Conservation (phyloP, 2,113 vertebrate species). For the Leucosticte australis region DNA sequence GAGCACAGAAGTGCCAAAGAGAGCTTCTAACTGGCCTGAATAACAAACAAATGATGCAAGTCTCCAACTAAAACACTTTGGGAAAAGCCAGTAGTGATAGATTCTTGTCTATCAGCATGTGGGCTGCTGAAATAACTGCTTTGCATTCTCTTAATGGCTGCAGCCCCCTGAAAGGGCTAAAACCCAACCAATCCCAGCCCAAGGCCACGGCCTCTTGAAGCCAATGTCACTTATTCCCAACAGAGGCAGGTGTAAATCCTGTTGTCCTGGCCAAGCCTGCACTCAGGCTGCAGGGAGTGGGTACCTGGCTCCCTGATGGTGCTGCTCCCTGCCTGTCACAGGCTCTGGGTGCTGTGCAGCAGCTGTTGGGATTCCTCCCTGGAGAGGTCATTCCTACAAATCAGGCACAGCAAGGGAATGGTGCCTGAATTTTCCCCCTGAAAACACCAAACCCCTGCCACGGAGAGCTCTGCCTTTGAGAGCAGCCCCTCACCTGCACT, state of each 20-base stretch:
- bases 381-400: constrained; percentile 38
- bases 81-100: background rate
- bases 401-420: background rate
- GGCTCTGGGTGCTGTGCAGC: background rate
- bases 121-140: background rate
- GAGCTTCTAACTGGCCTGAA: background rate
- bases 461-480: background rate
- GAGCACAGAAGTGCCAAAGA: background rate
- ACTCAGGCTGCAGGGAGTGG: background rate
- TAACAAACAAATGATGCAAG: background rate
- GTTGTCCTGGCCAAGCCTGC: constrained; percentile 2
- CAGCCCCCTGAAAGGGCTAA: background rate
- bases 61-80: background rate
- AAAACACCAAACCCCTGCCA: background rate
- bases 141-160: background rate
- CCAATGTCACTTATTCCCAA: background rate
- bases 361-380: constrained; percentile 48
- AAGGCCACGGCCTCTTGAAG: background rate
- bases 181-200: background rate
- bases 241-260: constrained; percentile 13
- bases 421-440: background rate
- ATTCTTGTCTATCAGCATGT: background rate
- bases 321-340: background rate
- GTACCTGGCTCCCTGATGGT: background rate
- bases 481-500: background rate